Evolutionary conservation across 2,888 invertebrate genomes (phyloP).

Genomic region (Lamellibrachia columna): DNA sequence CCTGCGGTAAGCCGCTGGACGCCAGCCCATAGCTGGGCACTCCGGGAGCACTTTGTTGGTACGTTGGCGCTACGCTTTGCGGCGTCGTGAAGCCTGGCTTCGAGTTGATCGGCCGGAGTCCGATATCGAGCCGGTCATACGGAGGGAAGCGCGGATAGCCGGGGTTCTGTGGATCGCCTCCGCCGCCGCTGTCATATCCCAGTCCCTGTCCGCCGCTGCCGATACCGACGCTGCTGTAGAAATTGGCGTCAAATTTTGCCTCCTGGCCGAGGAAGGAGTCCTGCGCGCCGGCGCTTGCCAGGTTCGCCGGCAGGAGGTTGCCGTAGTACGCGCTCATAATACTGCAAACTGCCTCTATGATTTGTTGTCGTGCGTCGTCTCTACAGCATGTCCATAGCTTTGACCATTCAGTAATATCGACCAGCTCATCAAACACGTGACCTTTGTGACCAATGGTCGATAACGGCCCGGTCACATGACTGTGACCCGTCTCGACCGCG

Average conservation of each 20-base stretch:
- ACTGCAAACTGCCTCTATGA: constrained; percentile 16
- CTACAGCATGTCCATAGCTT: constrained; percentile 16
- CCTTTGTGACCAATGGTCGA: constrained; percentile 2
- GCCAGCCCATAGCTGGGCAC: constrained; percentile 20
- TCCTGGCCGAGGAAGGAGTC: constrained; percentile 30
- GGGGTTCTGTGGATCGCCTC: constrained; percentile 31
- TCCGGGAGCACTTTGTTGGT: not conserved
- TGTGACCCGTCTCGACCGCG: not conserved
- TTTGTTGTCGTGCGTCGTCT: constrained; percentile 16
- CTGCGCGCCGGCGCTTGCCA: constrained; percentile 30
- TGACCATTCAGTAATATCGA: constrained; percentile 16
- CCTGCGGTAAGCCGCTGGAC: constrained; percentile 20
- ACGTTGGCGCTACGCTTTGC: constrained; percentile 19
- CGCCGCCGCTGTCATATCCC: constrained; percentile 24
- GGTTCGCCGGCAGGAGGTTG: constrained; percentile 37
- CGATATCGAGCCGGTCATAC: constrained; percentile 38
- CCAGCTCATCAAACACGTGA: constrained; percentile 16
- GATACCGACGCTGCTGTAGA: constrained; percentile 26
- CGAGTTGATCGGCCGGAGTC: constrained; percentile 27
- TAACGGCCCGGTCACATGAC: constrained; percentile 16
- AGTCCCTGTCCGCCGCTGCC: constrained; percentile 20
- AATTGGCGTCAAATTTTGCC: constrained; percentile 33
- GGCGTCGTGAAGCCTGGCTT: constrained; percentile 17
- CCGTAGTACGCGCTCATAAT: constrained; percentile 41
- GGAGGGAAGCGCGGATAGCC: constrained; percentile 37